Base-by-base conservation (phyloP, 2,888 invertebrate species). In the Globia sparganii region DNA sequence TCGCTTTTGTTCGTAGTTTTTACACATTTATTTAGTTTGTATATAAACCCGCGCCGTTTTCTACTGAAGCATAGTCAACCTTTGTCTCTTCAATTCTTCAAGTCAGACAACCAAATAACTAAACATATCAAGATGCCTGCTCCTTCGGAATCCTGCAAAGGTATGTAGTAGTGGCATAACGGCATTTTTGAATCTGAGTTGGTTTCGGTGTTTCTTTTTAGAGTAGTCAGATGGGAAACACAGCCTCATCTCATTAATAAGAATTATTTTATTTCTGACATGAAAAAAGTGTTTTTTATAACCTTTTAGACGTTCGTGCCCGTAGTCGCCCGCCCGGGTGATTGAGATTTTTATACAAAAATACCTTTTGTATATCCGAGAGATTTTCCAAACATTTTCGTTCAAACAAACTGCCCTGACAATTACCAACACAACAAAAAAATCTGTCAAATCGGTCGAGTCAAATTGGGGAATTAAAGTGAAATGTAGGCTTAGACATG, bases 101-200 rank as follows among this genome's bases (percentile, higher is more conserved):
- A 65, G 56, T 40, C 49, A 43, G 64, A n/a, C 43, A 43, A 66
- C 15, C 40, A 49, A 65, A 66, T 77, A 83, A 49, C 75, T 6
- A 56, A 77, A 78, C 43, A 34, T 59, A 68, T 25, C 86, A 94
- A 92, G 70, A 97, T 97, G 97, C 97, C 97, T 83, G 96, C 97
- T 43, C 97, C 97, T 28, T 95, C 96, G 85, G 97, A 97, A 87
- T 91, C 96, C 58, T 97, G 97, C 91, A 97, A 97, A 95, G 97
- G 97, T 97, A 94, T 91, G 92, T 73, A 5, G 11, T 61, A 31
- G 18, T n/a, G 31, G 49, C 25, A 25, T 46, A 6, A 58, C 21
- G 25, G 13, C 40, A 56, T 31, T n/a, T 25, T 3, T 28, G 5
- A 4, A 15, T 56, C 56, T 56, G 11, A n/a, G 53, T 56, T 56